phyloP scores from a whole-genome alignment of 2,113 vertebrate genomes.

The Mirounga angustirostris region DNA sequence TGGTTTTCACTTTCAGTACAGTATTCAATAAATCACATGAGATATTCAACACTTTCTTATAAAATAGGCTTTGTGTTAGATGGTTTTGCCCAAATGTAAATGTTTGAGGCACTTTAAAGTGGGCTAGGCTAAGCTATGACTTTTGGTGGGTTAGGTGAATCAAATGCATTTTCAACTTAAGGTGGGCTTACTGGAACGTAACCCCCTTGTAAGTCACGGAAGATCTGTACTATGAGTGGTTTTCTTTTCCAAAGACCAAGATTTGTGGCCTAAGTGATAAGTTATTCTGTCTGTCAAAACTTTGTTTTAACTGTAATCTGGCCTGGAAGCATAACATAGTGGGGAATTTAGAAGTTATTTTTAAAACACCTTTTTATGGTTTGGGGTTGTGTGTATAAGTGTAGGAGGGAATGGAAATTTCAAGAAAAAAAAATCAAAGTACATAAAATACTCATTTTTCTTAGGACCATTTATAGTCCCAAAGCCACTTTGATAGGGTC shows the following conservation, averaged over 20 bases:
- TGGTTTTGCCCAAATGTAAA: neutral
- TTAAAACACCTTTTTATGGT: constrained; percentile 77
- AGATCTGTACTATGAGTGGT: neutral
- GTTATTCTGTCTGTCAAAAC: constrained; percentile 74
- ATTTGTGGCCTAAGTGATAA: constrained; percentile 63
- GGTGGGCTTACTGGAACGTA: neutral
- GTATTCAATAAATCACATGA: neutral
- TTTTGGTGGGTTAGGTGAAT: neutral
- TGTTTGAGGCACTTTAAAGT: neutral
- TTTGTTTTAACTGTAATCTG: constrained; percentile 76
- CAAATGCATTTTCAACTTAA: neutral
- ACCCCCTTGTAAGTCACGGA: neutral
- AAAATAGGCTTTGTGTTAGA: neutral
- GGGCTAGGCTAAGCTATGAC: neutral
- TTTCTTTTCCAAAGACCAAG: constrained; percentile 44
- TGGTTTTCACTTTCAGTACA: neutral
- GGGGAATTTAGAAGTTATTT: constrained; percentile 74
- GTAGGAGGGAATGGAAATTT: constrained; percentile 77
- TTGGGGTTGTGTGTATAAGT: constrained; percentile 70
- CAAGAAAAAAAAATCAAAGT: constrained; percentile 73
- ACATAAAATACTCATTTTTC: constrained; percentile 76
- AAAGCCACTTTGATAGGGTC: constrained; percentile 55
- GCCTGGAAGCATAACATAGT: constrained; percentile 75
- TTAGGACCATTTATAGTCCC: constrained; percentile 67
- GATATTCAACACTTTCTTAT: neutral